Base-by-base conservation (phyloP, 2,113 vertebrate genomes). In the Lepus europaeus region DNA sequence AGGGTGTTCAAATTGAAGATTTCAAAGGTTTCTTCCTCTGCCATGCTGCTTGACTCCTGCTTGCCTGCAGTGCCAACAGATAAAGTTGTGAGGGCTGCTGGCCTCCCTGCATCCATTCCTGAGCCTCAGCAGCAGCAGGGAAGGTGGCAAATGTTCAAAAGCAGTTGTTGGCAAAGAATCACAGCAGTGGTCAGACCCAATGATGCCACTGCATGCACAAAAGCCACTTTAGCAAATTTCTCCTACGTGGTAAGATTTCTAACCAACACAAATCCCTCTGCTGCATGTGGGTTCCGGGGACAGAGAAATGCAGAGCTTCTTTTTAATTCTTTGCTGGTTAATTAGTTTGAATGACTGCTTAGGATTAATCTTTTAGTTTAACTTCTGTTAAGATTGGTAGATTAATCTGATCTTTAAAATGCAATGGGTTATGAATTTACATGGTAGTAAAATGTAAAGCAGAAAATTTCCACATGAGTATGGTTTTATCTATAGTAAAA, bases 131-230 rank as follows among this genome's bases (percentile, higher is more conserved):
- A 98, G 94, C 98, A 97, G 97, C 97, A 98, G 98, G 97, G 96
- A 97, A 98, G 96, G 95, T 97, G 96, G 97, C 97, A 98, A 97
- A 97, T 97, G 97, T 97, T 98, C 96, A 97, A 94, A 97, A 98
- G 97, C 97, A 97, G 96, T 98, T 97, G 97, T 95, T 97, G 97
- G 97, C 97, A 97, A 98, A 98, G 97, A 98, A 98, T 95, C 97
- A 96, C 97, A 98, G 98, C 97, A 97, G 97, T 96, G 96, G 90
- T 97, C 96, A 97, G 97, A 96, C 95, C 94, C 90, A 84, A 93
- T 97, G 98, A 97, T 87, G 95, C 97, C 97, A 96, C 95, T 78
- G 95, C 91, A 94, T 94, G 86, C n/a, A 23, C 97, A 97, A 97
- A 98, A 96, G 91, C 82, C 78, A 90, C 97, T 98, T 97, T 84